Evolutionary conservation across 37 sponge, comb jelly and placozoan species (phyloP), one percentile per base, ranked within the genome.

Genomic region (Cladorhizidae sp.): DNA sequence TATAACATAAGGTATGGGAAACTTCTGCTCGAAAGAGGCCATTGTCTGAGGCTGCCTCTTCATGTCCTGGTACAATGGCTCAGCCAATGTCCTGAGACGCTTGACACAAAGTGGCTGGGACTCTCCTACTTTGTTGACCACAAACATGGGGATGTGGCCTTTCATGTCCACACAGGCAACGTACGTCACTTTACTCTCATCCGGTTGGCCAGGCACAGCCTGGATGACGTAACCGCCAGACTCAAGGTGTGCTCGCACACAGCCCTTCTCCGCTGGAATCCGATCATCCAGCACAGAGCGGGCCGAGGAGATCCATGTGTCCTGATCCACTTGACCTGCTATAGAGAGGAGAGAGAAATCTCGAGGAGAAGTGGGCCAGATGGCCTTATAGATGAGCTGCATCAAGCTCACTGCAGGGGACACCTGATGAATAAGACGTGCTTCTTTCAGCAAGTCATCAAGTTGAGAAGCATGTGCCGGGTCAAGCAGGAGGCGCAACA

Each of bases 351-450:
- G 18, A n/a, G 42, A 51, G 40, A 94, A 87, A 39, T 94, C 94
- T 40, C 94, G 76, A 8, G 85, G 78, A 9, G 88, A 42, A 8
- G 94, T 94, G 0, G 94, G 94, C 82, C 90, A 85, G 38, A 94
- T 79, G 0, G 88, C 75, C 38, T 90, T 83, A 72, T 90, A 94
- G 32, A 76, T 57, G 12, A 94, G 64, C 0, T 85, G 82, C 3
- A 80, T 54, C 8, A 85, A n/a, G 3, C 58, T 64, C 20, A 85
- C 62, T 0, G 81, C 72, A 23, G 61, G 22, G 21, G 73, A 57
- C 20, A 85, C 61, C 17, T 71, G 28, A 8, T 87, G 68, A 21
- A 77, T 57, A 0, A 85, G 14, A 21, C 70, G 70, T 6, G 54
- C 18, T 17, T 94, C 84, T 41, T 94, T 87, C 62, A 90, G 71